Base-by-base conservation (phyloP, 2,888 invertebrate species). In the Nasonia oneida region DNA sequence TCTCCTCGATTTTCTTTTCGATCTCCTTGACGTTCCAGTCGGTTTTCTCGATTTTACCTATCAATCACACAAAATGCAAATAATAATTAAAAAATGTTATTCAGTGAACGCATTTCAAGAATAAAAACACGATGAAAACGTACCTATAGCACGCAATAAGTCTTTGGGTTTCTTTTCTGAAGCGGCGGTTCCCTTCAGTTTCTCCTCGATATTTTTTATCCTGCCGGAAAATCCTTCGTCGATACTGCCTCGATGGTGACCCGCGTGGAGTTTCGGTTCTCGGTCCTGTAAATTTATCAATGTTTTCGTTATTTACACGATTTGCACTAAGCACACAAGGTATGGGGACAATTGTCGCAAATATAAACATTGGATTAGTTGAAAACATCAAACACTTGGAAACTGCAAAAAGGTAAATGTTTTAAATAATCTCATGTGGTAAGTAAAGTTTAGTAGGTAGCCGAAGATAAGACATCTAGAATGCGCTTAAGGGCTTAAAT, bases 11-110 rank as follows among this genome's bases (percentile, higher is more conserved):
- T 94, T 98, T 98, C 92, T 97, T 96, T 91, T 98, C 98, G 50
- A 98, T 97, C 93, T 97, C 96, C 89, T 97, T 96, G 57, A 98
- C 96, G 93, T 98, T 98, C 98, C 98, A 98, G 93, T 98, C 98
- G 85, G 96, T 96, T 86, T 96, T 96, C 92, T 98, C 98, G 88
- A 98, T 97, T 94, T 97, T 97, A 81, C 98, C 95, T 94, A 79
- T 61, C 0, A 88, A 84, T 15, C n/a, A 78, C n/a, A 77, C 76
- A 81, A 71, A 81, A 71, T 53, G 39, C 37, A 64, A 14, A n/a
- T 15, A 71, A 29, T 5, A 71, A 18, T 10, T 29, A 5, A 15
- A 10, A 12, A 71, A 80, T 47, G 64, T 8, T 18, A 53, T 18
- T 15, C 18, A 18, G 53, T 53, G 3, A 53, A 53, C 3, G 5